Evolutionary conservation across 2,888 invertebrate species (phyloP).

Genomic region (Thymelicus sylvestris): DNA sequence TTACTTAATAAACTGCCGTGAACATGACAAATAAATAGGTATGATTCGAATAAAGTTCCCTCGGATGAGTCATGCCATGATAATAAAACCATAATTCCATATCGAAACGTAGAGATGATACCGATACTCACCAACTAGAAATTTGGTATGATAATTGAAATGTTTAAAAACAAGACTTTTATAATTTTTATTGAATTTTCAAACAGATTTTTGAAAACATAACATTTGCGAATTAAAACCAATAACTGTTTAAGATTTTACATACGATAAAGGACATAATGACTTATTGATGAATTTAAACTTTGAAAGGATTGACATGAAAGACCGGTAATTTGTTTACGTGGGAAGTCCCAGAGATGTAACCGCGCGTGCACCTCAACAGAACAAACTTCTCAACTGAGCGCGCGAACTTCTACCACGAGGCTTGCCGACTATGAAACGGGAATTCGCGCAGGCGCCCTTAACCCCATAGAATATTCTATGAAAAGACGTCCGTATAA

Average conservation of each 20-base stretch:
- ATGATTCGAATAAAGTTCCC: too few species aligned
- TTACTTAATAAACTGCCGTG: too few species aligned
- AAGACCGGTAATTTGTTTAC: constrained; percentile 14
- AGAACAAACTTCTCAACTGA: constrained; percentile 14
- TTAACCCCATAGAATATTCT: constrained; percentile 53
- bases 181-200: too few species aligned
- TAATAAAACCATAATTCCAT: constrained; percentile 16
- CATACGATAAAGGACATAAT: not conserved
- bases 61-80: not conserved
- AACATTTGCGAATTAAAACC: not conserved
- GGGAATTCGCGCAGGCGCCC: constrained; percentile 54
- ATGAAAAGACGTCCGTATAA: constrained; percentile 48
- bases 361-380: constrained; percentile 6
- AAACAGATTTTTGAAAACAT: not conserved
- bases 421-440: constrained; percentile 5
- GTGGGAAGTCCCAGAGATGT: constrained; percentile 8
- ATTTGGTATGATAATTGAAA: not conserved
- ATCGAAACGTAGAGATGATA: not conserved
- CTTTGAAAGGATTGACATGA: not conserved
- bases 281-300: constrained; percentile 12
- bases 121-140: not conserved
- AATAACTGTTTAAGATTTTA: not conserved
- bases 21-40: too few species aligned
- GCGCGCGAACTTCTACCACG: constrained; percentile 17
- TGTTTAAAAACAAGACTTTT: not conserved